Base-by-base conservation (phyloP, 37 sponge, comb jelly and placozoan species). In the Chondrilla cf. caribensis region DNA sequence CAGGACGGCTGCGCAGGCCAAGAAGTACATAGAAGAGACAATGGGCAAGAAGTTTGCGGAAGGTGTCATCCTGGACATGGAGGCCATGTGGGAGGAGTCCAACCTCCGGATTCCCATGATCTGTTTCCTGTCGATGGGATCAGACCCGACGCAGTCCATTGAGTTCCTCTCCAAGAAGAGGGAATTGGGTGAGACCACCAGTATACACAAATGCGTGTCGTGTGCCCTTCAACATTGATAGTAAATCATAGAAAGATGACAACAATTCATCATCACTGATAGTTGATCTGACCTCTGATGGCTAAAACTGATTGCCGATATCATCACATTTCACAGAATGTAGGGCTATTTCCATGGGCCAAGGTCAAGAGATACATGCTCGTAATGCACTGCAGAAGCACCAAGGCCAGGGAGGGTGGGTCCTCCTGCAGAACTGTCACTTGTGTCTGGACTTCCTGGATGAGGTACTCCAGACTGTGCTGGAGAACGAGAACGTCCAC, bases 331-430 rank as follows among this genome's bases (percentile, higher is more conserved):
- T 15, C 58, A 76, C 78, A 83, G 99, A 90, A 3, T 98, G 88
- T 73, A 82, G 95, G 11, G 88, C 89, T 51, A 91, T 99, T 39
- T 96, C 97, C 11, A 99, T 99, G 99, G 99, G 99, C 0, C 99
- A 99, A 77, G 99, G 99, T 2, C 99, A 99, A 60, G 99, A 99
- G 87, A 91, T 99, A 3, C 99, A 96, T 84, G 97, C 99, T 31
- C 79, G 99, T 41, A 86, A 95, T 77, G 84, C 97, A 15, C 81
- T 99, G 38, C 80, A 86, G 24, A 97, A 94, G 81, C 85, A 89
- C 82, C 93, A 93, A 43, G 36, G 24, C 15, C 86, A 92, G 80
- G 99, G 99, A 66, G 97, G 99, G 22, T 99, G 99, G 99, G 90
- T 90, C 31, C 81, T 99, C 37, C 89, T 99, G 75, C 99, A 99